Conservation (phyloP, 2,888 invertebrate genomes). For the Acanthosoma haemorrhoidale region DNA sequence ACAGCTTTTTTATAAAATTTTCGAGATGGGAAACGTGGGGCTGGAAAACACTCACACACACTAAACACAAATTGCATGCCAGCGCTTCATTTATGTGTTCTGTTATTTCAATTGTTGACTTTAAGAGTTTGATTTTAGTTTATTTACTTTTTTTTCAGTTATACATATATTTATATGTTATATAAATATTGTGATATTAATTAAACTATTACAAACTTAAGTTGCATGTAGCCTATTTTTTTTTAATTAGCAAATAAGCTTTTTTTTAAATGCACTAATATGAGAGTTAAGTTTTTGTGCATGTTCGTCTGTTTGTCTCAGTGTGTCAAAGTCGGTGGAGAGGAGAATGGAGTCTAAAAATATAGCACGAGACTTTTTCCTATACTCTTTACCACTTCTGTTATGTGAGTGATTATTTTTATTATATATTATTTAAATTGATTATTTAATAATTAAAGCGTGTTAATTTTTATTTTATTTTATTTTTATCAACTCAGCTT, state of each 20-base stretch:
- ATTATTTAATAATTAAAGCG: conserved; percentile 11
- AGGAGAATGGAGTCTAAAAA: conserved; percentile 30
- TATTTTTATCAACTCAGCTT: not conserved
- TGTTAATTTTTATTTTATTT: not conserved
- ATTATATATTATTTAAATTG: conserved; percentile 14
- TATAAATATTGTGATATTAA: conserved; percentile 9
- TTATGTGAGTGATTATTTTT: conserved; percentile 28
- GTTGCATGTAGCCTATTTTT: conserved; percentile 24
- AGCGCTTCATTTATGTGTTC: conserved; percentile 23
- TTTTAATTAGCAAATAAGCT: conserved; percentile 26
- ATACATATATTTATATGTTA: not conserved
- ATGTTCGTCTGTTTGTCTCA: conserved; percentile 30
- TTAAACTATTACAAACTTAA: conserved; percentile 12
- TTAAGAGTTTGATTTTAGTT: not conserved
- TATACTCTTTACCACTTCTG: conserved; percentile 31
- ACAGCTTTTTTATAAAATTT: not conserved
- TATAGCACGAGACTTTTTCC: conserved; percentile 29
- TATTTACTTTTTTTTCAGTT: not conserved
- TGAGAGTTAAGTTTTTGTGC: conserved; percentile 30
- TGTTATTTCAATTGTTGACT: conserved; percentile 12
- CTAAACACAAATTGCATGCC: conserved; percentile 24
- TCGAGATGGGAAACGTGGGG: conserved; percentile 17
- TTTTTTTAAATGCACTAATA: conserved; percentile 28
- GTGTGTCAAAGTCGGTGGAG: conserved; percentile 28
- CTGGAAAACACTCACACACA: conserved; percentile 22